These are phyloP conservation scores for Drosophila macrospina DNA, from an alignment of 2,888 invertebrate species.

Conservation along the genomic window DNA sequence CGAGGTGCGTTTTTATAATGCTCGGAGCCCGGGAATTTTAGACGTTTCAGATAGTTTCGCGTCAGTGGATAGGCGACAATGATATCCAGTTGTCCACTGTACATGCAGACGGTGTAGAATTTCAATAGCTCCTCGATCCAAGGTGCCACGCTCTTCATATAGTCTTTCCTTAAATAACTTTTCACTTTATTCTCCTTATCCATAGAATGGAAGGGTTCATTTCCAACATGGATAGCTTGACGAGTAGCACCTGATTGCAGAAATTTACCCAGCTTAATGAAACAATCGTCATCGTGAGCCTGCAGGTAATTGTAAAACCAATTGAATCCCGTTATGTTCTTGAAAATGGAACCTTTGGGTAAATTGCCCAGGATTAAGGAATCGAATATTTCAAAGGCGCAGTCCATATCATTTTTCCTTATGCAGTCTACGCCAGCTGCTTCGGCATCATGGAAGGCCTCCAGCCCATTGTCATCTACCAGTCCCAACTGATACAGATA, in stretches of 20 bases:
- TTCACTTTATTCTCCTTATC: constrained; percentile 87
- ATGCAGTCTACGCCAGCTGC: constrained; percentile 86
- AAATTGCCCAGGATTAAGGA: constrained; percentile 87
- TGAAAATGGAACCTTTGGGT: constrained; percentile 88
- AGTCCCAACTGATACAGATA: constrained; percentile 92
- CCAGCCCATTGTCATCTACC: constrained; percentile 87
- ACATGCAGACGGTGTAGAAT: constrained; percentile 88
- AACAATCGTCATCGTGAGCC: constrained; percentile 88
- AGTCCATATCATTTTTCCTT: constrained; percentile 87
- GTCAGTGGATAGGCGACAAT: constrained; percentile 95
- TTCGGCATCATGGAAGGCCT: constrained; percentile 88
- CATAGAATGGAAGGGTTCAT: constrained; percentile 88
- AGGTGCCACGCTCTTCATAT: constrained; percentile 92
- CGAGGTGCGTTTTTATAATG: constrained; percentile 89
- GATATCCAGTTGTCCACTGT: constrained; percentile 96
- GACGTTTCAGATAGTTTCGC: constrained; percentile 90
- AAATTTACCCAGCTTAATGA: constrained; percentile 84
- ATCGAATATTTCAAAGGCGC: constrained; percentile 91
- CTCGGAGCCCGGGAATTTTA: constrained; percentile 89
- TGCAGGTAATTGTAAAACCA: constrained; percentile 86
- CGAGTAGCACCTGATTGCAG: constrained; percentile 86
- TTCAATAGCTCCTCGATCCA: constrained; percentile 90
- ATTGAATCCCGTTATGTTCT: constrained; percentile 84
- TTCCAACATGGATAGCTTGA: constrained; percentile 93
- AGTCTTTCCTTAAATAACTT: constrained; percentile 89